Percentiles rank a stretch among this genome's conserved stretches.
These are phyloP conservation scores for Perca schrenkii DNA, from an alignment of 2,113 vertebrate genomes.

Conservation along the genomic window DNA sequence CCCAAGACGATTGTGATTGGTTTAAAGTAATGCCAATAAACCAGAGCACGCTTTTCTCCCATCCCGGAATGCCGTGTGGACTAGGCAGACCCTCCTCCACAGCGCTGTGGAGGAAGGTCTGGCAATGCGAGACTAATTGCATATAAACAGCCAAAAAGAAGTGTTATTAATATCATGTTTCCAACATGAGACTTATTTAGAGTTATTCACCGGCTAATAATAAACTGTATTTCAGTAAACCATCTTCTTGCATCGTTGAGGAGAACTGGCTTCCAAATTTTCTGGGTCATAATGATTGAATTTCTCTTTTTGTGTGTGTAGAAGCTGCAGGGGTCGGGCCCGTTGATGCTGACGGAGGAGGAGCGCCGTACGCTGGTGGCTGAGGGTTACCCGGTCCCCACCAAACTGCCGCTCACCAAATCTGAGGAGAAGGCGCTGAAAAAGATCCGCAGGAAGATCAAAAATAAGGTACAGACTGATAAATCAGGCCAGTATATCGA, in stretches of 20 bases:
- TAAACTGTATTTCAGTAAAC: neutral
- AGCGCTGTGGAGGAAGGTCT: no score
- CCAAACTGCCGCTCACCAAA: conserved; percentile 95
- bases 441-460: conserved; percentile 99
- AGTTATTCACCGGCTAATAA: neutral
- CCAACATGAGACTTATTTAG: neutral
- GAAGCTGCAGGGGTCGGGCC: conserved; percentile 94
- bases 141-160: no score
- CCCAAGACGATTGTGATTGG: no score
- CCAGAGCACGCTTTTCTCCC: no score
- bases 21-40: no score
- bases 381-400: conserved; percentile 97
- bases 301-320: conserved; percentile 52
- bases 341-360: conserved; percentile 95
- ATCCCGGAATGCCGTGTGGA: no score
- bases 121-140: no score
- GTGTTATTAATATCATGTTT: neutral
- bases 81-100: no score
- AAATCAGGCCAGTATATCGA: neutral
- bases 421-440: conserved; percentile 98
- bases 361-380: conserved; percentile 96
- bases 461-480: conserved; percentile 89
- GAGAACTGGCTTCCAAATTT: neutral
- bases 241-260: no score
- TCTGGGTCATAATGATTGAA: neutral